Conservation (phyloP, 2,888 invertebrate genomes). For the Pachydiplax longipennis region DNA sequence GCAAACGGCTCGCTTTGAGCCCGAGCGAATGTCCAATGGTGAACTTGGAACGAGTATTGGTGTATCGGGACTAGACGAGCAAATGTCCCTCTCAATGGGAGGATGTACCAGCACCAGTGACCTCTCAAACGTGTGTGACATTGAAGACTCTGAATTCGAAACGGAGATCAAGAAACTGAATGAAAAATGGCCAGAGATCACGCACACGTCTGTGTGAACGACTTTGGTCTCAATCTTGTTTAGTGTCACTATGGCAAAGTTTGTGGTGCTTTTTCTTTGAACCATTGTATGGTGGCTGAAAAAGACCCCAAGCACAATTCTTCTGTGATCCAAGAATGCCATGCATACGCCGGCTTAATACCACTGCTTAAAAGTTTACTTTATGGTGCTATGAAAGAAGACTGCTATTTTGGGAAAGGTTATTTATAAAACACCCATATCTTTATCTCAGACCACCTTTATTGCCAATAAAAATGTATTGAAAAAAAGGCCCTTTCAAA, state of each 20-base stretch:
- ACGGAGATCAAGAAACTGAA: slow-evolving; percentile 59
- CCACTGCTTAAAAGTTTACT: slow-evolving; percentile 41
- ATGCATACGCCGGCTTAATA: slow-evolving; percentile 42
- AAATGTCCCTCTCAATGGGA: slow-evolving; percentile 75
- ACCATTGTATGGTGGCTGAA: background rate
- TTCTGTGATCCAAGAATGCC: slow-evolving; percentile 43
- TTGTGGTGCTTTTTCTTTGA: background rate
- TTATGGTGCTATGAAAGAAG: slow-evolving; percentile 42
- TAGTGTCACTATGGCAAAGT: background rate
- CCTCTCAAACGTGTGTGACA: slow-evolving; percentile 89
- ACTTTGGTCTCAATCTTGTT: slow-evolving; percentile 2
- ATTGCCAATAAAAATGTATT: slow-evolving; percentile 9
- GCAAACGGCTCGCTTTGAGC: slow-evolving; percentile 26
- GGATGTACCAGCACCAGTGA: slow-evolving; percentile 81
- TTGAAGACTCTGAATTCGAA: slow-evolving; percentile 83
- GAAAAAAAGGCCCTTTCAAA: slow-evolving; percentile 33
- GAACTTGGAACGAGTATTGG: slow-evolving; percentile 23
- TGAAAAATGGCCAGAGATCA: slow-evolving; percentile 59
- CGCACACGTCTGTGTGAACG: slow-evolving; percentile 61
- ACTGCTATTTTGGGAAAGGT: slow-evolving; percentile 42
- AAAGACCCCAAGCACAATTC: slow-evolving; percentile 35
- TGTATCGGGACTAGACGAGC: slow-evolving; percentile 65
- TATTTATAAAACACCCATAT: slow-evolving; percentile 38
- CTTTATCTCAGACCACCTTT: slow-evolving; percentile 40
- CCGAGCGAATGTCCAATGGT: slow-evolving; percentile 20